These are phyloP conservation scores for Hypotaenidia philippensis DNA, from an alignment of 2,797 vertebrate genomes.

Conservation along the genomic window DNA sequence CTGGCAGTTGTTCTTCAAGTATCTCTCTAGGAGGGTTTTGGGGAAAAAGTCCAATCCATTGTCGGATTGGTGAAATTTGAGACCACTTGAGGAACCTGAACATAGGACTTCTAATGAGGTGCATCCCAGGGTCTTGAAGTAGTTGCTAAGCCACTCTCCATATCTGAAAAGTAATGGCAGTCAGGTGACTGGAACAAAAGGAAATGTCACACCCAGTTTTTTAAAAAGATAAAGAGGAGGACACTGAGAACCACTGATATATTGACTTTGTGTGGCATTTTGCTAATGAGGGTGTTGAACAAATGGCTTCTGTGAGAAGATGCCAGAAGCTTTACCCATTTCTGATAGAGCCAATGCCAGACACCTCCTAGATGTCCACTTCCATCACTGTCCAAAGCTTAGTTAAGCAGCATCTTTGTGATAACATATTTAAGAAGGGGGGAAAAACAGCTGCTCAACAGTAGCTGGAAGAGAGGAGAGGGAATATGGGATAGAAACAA, in stretches of 20 bases:
- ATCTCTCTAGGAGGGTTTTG: background rate
- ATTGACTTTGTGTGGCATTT: background rate
- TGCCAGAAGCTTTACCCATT: background rate
- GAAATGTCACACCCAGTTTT: background rate
- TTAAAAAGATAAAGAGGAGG: background rate
- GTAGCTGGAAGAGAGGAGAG: background rate
- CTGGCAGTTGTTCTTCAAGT: background rate
- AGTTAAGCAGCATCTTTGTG: background rate
- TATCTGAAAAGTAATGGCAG: background rate
- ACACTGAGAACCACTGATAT: background rate
- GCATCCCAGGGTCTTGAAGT: background rate
- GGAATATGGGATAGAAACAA: background rate
- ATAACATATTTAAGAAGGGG: background rate
- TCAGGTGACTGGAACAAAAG: background rate
- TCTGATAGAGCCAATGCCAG: background rate
- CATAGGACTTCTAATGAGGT: background rate
- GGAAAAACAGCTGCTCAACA: background rate
- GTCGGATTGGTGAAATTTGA: background rate
- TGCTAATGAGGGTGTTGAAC: background rate
- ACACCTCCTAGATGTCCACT: fast-evolving
- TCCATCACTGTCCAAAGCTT: background rate
- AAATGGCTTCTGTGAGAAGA: background rate
- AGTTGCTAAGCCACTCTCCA: background rate
- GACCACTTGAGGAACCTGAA: background rate
- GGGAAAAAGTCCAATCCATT: background rate